These are phyloP conservation scores for Isoperla grammatica DNA, from an alignment of 2,888 invertebrate species.

Conservation along the genomic window DNA sequence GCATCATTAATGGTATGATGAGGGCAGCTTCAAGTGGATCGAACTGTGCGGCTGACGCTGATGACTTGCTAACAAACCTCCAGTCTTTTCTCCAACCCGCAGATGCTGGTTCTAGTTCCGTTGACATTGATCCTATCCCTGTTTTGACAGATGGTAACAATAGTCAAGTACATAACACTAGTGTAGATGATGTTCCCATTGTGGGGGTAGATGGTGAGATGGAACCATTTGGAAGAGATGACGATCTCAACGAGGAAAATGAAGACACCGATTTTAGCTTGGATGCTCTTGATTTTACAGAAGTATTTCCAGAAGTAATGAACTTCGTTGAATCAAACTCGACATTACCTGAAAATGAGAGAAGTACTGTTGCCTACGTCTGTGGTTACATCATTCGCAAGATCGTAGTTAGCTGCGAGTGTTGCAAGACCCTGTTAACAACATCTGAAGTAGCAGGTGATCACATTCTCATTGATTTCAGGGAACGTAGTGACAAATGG, in stretches of 20 bases:
- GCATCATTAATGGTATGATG: not conserved
- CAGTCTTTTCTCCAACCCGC: conserved; percentile 2
- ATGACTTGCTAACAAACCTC: not conserved
- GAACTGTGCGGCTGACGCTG: not conserved
- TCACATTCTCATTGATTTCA: not conserved
- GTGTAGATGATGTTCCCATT: no score
- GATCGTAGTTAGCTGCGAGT: not conserved
- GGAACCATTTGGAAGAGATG: no score
- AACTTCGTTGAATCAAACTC: not conserved
- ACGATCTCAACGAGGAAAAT: not conserved
- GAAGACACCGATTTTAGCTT: not conserved
- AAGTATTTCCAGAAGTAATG: not conserved
- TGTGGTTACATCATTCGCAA: not conserved
- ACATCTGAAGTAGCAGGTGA: not conserved
- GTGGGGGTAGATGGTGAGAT: no score
- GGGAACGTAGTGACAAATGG: not conserved
- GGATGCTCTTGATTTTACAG: conserved; percentile 2
- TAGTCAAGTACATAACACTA: no score
- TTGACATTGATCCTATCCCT: no score
- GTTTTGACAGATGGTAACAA: no score
- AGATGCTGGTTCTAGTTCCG: no score
- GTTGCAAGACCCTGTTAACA: not conserved
- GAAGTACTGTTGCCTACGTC: not conserved
- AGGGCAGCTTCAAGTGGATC: not conserved
- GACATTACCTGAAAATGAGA: not conserved